Base-by-base conservation (phyloP, 2,797 vertebrate species). In the Scyliorhinus canicula region DNA sequence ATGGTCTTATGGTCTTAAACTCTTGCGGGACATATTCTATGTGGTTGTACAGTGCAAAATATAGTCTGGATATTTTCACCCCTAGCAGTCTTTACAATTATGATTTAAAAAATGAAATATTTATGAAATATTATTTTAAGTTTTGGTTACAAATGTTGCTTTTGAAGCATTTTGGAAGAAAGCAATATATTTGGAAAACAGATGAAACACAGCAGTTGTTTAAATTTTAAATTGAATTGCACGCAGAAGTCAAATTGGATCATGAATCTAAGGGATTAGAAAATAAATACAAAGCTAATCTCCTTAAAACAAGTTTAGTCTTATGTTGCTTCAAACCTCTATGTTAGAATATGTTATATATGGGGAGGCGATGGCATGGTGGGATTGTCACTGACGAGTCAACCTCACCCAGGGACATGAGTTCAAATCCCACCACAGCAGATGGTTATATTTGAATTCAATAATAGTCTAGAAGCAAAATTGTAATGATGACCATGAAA, bases 31-130 rank as follows among this genome's bases (percentile, higher is more conserved):
- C n/a, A 0, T 57, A 35, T 35, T 16, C 26, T 47, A 60, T 93
- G 93, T 21, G 3, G 93, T 93, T 93, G 52, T 16, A 40, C n/a
- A 65, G 52, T 57, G 7, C 9, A 57, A 57, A n/a, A 40, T 93
- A 93, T 28, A 69, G 93, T 74, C 47, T 94, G 47, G 71, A n/a
- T 57, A 52, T 74, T 74, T 74, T 74, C 28, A 31, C 71, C 67
- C 44, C 3, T 31, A 50, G 47, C n/a, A 50, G 67, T 71, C 44
- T 93, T 71, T 71, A 71, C n/a, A 71, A 67, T 55, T 94, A 35
- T 71, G 65, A 74, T 40, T n/a, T n/a, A 94, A 69, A 71, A 50
- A 50, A 55, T 69, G 21, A 71, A 94, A 94, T 94, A 94, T 52
- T 94, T 74, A 74, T 74, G 47, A 50, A 69, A 55, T 94, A 69